Evolutionary conservation across 2,888 invertebrate genomes (phyloP), one percentile per base, ranked within the genome.

Genomic region (Furcula furcula): DNA sequence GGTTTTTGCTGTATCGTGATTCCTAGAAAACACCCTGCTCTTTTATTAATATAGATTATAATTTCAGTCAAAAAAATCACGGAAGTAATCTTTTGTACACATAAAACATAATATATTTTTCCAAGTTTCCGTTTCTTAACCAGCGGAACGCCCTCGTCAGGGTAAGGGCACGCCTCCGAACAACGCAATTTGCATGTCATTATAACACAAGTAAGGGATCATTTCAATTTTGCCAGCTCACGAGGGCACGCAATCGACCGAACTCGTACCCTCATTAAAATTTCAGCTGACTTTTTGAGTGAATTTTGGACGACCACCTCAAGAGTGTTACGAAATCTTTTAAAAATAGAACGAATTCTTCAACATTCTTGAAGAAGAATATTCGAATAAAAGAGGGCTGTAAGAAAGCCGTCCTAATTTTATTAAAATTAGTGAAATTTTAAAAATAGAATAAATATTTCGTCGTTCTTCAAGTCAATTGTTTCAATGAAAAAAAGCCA

Each of bases 151-250:
- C 34, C 23, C 12, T 31, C 9, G 15, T 22, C 16, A 28, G 16
- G 26, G 30, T 35, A 22, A 15, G 27, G 12, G 40, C 59, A 49
- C 40, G 50, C 38, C 39, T 40, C 39, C 31, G 32, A 51, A 60
- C 40, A 46, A 55, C 49, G 58, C 58, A 61, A 72, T 72, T 72
- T 72, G 57, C 72, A 72, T 70, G 50, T 56, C 56, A 68, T 70
- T 67, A 65, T 43, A 43, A 53, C 54, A 61, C 54, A 60, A 65
- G 53, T 50, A 50, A 46, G 36, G 50, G 54, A 55, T 49, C 50
- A 60, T 61, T 69, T 68, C 64, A 70, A 66, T 70, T 67, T 64
- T 54, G 46, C 42, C 53, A 56, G 50, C 58, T 65, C 54, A 57
- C 61, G 55, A 58, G 55, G 54, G 48, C 35, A 38, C 50, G 55